These are phyloP conservation scores for Smithornis capensis DNA, from an alignment of 2,113 vertebrate species.

Conservation along the genomic window DNA sequence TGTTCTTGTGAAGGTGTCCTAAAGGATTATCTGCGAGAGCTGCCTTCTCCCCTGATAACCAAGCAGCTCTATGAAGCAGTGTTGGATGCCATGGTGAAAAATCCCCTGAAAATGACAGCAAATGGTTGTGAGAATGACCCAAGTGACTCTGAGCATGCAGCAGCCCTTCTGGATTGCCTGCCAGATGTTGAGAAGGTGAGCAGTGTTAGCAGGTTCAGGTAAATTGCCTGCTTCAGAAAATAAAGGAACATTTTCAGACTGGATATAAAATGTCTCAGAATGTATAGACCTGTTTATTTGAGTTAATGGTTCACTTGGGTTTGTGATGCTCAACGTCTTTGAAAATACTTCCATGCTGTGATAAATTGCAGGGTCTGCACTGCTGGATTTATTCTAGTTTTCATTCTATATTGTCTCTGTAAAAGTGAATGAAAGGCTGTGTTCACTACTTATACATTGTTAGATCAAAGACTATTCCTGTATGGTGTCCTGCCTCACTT, in stretches of 20 bases:
- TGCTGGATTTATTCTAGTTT: neutral
- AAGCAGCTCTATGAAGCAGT: slow-evolving; percentile 92
- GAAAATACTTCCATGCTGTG: neutral
- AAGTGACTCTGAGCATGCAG: slow-evolving; percentile 82
- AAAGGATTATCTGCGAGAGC: slow-evolving; percentile 95
- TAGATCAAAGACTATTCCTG: neutral
- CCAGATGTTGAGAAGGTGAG: slow-evolving; percentile 92
- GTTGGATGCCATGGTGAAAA: slow-evolving; percentile 85
- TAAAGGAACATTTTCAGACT: neutral
- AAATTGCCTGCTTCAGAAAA: neutral
- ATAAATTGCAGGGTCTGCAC: neutral
- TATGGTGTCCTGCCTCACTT: neutral
- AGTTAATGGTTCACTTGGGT: neutral
- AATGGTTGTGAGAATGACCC: slow-evolving; percentile 87
- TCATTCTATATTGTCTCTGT: neutral
- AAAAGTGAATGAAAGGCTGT: neutral
- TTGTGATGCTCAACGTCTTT: neutral
- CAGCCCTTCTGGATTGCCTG: slow-evolving; percentile 85
- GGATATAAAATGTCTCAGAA: neutral
- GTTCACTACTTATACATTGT: neutral
- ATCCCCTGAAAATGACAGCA: slow-evolving; percentile 86
- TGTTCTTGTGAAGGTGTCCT: slow-evolving; percentile 83
- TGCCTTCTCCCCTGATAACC: slow-evolving; percentile 92
- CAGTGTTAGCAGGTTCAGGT: neutral
- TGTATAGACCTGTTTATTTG: neutral